Evolutionary conservation across 2,888 invertebrate genomes (phyloP), one percentile per base, ranked within the genome.

Genomic region (Idaea biselata): DNA sequence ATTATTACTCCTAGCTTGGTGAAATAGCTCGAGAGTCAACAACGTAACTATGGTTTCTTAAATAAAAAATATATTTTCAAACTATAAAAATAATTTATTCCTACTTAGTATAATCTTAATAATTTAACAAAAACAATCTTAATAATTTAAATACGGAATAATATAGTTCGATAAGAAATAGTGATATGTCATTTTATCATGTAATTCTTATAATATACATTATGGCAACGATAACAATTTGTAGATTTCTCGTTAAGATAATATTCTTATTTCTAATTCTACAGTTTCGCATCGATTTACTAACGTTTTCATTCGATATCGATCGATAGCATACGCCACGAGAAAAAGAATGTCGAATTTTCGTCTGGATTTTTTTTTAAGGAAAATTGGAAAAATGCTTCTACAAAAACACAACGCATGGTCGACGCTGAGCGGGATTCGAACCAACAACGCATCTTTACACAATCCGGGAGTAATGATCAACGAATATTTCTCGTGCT

Each of bases 41-140:
- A 44, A 7, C 44, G 25, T 25, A 25, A 44, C 44, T 14, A 8
- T 14, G 44, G 44, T 44, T 44, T 2, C 44, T 14, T 14, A 14
- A 44, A 14, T 44, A 11, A 44, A 44, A 44, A 58, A 58, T 63
- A 31, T 60, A 58, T 58, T n/a, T n/a, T 66, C 62, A 69, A 68
- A 70, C 75, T 81, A 77, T 66, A 83, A 84, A 84, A 84, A 84
- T 82, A 84, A 73, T 82, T 78, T 83, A 81, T 79, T 82, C 68
- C 62, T 68, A 67, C 44, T 4, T 44, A 25, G 25, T 25, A 25
- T 5, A 25, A 44, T n/a, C n/a, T n/a, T n/a, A n/a, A n/a, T n/a
- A n/a, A n/a, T n/a, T n/a, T n/a, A 44, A 2, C 3, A 44, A 14
- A 44, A 44, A 44, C 44, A 44, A 7, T 44, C 44, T 44, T 71